These are phyloP conservation scores for Trididemnum miniatum DNA, from an alignment of 23 tunicate species.

Conservation along the genomic window DNA sequence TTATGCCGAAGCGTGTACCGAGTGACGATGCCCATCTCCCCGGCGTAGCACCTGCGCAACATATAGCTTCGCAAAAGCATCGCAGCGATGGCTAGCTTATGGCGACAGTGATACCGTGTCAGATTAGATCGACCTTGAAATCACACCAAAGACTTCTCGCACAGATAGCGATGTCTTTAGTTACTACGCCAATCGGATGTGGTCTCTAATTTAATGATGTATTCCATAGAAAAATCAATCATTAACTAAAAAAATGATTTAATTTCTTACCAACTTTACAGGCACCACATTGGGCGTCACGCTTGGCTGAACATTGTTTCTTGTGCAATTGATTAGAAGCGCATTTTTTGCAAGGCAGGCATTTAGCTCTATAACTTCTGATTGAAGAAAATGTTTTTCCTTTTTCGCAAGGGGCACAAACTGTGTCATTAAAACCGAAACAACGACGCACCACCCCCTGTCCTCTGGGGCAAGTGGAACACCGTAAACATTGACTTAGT, in stretches of 20 bases:
- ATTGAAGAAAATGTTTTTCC: background rate
- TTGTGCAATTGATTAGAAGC: background rate
- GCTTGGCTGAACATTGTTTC: background rate
- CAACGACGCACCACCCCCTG: constrained; percentile 7
- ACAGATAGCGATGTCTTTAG: too few species aligned
- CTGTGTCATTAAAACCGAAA: background rate
- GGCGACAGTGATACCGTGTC: too few species aligned
- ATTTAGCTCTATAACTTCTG: background rate
- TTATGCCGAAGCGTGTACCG: too few species aligned
- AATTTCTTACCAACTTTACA: constrained; percentile 28
- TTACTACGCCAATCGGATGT: too few species aligned
- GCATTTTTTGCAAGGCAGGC: constrained; percentile 14
- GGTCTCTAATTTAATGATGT: too few species aligned
- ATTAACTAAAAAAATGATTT: background rate
- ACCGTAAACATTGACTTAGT: background rate
- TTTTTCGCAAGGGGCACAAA: constrained; percentile 8
- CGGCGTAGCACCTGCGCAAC: too few species aligned
- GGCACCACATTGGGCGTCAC: constrained; percentile 22
- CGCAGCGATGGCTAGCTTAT: too few species aligned
- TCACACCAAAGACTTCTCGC: too few species aligned
- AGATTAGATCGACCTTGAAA: too few species aligned
- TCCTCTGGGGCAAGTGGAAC: constrained; percentile 15
- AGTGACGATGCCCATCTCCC: too few species aligned
- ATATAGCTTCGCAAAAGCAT: too few species aligned
- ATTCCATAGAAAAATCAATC: background rate